These are phyloP conservation scores for Volucella bombylans DNA, from an alignment of 2,888 invertebrate genomes.

Conservation along the genomic window DNA sequence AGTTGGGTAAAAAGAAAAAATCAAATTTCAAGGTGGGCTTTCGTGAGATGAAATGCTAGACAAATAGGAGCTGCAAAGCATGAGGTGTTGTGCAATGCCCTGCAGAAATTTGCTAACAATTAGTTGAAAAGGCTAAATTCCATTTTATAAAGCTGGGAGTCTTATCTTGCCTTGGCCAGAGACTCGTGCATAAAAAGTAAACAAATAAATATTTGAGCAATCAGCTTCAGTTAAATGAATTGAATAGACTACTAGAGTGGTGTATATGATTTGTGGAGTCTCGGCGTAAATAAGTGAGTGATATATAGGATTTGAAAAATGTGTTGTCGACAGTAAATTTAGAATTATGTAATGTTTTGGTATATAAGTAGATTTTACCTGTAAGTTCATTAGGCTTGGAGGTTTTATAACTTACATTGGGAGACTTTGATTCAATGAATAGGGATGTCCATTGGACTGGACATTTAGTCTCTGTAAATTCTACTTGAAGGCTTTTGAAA, in stretches of 20 bases:
- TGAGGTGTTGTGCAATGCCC: constrained; percentile 53
- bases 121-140: constrained; percentile 39
- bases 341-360: not conserved
- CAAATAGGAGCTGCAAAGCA: constrained; percentile 49
- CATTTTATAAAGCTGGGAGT: constrained; percentile 1
- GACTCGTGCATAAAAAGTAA: not conserved
- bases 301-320: constrained; percentile 5
- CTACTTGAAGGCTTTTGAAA: too few relatives aligned
- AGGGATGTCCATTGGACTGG: too few relatives aligned
- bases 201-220: constrained; percentile 33
- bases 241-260: constrained; percentile 28
- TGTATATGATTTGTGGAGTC: not conserved
- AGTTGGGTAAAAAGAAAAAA: not conserved
- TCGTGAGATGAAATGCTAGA: constrained; percentile 48
- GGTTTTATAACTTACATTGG: too few relatives aligned
- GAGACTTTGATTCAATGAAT: too few relatives aligned
- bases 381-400: too few relatives aligned
- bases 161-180: constrained; percentile 9
- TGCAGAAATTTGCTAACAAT: constrained; percentile 63
- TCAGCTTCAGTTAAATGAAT: constrained; percentile 39
- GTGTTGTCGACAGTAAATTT: not conserved
- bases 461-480: too few relatives aligned
- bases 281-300: constrained; percentile 17
- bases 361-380: too few relatives aligned
- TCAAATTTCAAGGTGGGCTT: constrained; percentile 20